Conservation (phyloP, 2,113 vertebrate genomes). For the Manacus vitellinus region DNA sequence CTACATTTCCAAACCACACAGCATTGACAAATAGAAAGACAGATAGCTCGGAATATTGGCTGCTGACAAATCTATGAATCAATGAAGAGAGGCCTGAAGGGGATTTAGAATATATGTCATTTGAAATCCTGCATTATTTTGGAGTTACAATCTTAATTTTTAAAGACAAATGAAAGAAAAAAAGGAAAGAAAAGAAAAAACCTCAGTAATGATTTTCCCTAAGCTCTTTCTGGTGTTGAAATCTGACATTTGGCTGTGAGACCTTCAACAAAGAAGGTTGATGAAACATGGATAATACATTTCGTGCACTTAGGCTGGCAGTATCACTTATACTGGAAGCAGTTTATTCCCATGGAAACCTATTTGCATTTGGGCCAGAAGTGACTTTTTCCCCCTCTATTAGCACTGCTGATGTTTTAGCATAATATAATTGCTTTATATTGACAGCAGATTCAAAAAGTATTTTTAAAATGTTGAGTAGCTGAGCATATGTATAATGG, state of each 20-base stretch:
- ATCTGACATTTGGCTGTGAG: conserved; percentile 31
- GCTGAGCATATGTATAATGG: conserved; percentile 12
- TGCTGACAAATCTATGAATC: conserved; percentile 38
- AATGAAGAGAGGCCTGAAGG: not conserved
- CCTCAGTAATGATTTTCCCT: not conserved
- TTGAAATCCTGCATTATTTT: not conserved
- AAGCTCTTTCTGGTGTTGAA: conserved; percentile 11
- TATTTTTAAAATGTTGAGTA: conserved; percentile 37
- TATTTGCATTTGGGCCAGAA: conserved; percentile 71
- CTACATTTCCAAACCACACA: conserved; percentile 22
- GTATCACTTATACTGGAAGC: conserved; percentile 48
- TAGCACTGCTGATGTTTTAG: conserved; percentile 56
- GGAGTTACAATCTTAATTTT: conserved; percentile 20
- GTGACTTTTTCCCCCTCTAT: conserved; percentile 29
- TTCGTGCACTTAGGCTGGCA: conserved; percentile 40
- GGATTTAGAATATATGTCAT: not conserved
- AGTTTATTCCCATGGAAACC: conserved; percentile 70
- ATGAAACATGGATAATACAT: conserved; percentile 23
- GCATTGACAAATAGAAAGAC: conserved; percentile 8
- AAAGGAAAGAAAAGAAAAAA: not conserved
- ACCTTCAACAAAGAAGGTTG: conserved; percentile 49
- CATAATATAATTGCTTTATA: conserved; percentile 70
- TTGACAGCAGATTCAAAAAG: conserved; percentile 61
- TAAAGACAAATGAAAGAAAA: not conserved
- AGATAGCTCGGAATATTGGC: conserved; percentile 11